Evolutionary conservation across 2,113 vertebrate genomes (phyloP), one percentile per base, ranked within the genome.

Genomic region (Phocoena sinus): DNA sequence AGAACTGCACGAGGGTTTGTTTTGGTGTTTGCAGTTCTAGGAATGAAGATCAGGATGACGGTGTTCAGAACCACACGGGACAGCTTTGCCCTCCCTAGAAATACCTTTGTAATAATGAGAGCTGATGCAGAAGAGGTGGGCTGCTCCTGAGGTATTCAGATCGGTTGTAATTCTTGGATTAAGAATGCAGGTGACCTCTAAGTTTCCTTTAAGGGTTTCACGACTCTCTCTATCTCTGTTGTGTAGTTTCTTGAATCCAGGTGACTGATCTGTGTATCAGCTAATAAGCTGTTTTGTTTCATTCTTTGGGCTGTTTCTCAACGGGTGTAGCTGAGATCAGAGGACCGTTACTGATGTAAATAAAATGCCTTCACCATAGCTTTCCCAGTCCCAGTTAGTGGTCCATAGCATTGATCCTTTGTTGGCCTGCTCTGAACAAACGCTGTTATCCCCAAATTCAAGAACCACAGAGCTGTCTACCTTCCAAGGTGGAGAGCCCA

Each of bases 31-130:
- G 31, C 70, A 8, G 8, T 85, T 79, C 33, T 89, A 23, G 38
- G 26, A 47, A 4, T 76, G 50, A 70, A 82, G 85, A 38, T 77
- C 21, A 95, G 67, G 60, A 65, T 11, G 9, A 25, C 6, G 23
- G 38, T 0, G 0, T n/a, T 2, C 50, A 70, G 44, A 74, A 44
- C 68, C 5, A 0, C 2, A 9, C 8, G 17, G 44, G 36, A 3
- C 63, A 80, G 44, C 20, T 38, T 63, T 36, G 20, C 62, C 53
- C 0, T 62, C n/a, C 2, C 1, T n/a, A 56, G 41, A 50, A 60
- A n/a, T n/a, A 38, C 7, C 41, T 44, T 74, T 44, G 2, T n/a
- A 36, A 21, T 53, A 17, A 33, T 15, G 9, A 62, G 53, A 65
- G 26, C 65, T 62, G 76, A 82, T 28, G 62, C 21, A 68, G 21